Percentiles rank a stretch among this genome's conserved stretches.
Evolutionary conservation across 2,113 vertebrate genomes (phyloP).

Genomic region (Petromus typicus): DNA sequence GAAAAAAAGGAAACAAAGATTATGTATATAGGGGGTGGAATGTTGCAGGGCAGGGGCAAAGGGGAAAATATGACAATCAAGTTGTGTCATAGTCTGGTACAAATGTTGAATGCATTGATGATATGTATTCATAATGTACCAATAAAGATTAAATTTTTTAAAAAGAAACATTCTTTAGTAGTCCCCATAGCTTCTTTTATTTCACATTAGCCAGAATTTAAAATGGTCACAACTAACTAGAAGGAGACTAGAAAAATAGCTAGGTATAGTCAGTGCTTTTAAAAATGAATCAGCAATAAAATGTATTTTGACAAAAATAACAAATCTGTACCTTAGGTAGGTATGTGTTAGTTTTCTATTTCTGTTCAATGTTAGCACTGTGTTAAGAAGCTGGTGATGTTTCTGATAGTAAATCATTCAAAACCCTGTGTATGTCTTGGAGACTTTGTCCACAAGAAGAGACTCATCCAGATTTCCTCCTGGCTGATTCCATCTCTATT

Average conservation of each 20-base stretch:
- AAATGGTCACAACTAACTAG: not conserved
- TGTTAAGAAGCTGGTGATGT: not conserved
- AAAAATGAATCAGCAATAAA: not conserved
- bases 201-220: not conserved
- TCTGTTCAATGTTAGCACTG: not conserved
- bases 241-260: not conserved
- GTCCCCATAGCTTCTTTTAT: not conserved
- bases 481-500: not conserved
- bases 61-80: no score
- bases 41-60: no score
- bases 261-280: not conserved
- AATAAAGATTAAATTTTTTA: no score
- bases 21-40: no score
- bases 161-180: no score
- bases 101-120: no score
- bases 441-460: not conserved
- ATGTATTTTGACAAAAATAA: not conserved
- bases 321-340: not conserved
- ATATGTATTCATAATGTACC: no score
- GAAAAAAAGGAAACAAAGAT: no score
- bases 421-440: not conserved
- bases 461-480: not conserved
- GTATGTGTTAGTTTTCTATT: not conserved
- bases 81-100: no score
- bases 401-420: not conserved